Percentiles rank a stretch among this genome's conserved stretches.
Evolutionary conservation across 2,797 vertebrate species (phyloP).

Genomic region (Pyrocephalus nanus): DNA sequence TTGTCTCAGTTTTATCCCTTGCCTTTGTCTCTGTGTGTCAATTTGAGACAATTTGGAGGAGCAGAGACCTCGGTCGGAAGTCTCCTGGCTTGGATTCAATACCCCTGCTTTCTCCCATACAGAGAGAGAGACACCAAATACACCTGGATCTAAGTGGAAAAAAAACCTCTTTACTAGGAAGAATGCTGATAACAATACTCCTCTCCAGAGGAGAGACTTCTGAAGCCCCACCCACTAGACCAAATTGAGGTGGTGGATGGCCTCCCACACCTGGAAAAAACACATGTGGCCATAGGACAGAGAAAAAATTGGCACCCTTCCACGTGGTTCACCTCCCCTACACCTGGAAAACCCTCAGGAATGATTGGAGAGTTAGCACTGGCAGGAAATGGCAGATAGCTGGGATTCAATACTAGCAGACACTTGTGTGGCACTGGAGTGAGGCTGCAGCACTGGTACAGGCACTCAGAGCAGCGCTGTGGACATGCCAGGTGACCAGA

Average conservation of each 20-base stretch:
- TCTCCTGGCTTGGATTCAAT: not conserved
- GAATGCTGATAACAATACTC: not conserved
- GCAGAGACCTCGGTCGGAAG: not conserved
- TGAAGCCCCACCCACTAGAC: not conserved
- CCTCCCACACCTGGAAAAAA: not conserved
- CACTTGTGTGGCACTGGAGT: not conserved
- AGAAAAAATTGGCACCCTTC: not conserved
- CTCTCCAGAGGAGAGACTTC: not conserved
- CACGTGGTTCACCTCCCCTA: not conserved
- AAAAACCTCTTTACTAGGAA: not conserved
- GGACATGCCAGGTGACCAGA: not conserved
- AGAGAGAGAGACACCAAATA: not conserved
- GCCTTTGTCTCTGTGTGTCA: not conserved
- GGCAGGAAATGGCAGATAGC: not conserved
- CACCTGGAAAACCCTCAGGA: not conserved
- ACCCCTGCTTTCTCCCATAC: not conserved
- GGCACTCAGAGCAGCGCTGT: not conserved
- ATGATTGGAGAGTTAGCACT: not conserved
- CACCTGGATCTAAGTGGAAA: not conserved
- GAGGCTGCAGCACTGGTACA: not conserved
- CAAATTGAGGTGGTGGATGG: not conserved
- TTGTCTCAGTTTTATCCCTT: not conserved
- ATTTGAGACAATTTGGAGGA: not conserved
- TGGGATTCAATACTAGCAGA: not conserved
- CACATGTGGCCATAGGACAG: not conserved